A percentile compares a stretch with the other conserved stretches of the same genome.
These are phyloP conservation scores for Heteractis magnifica DNA, from an alignment of 92 coral and sea anemone species.

Conservation along the genomic window DNA sequence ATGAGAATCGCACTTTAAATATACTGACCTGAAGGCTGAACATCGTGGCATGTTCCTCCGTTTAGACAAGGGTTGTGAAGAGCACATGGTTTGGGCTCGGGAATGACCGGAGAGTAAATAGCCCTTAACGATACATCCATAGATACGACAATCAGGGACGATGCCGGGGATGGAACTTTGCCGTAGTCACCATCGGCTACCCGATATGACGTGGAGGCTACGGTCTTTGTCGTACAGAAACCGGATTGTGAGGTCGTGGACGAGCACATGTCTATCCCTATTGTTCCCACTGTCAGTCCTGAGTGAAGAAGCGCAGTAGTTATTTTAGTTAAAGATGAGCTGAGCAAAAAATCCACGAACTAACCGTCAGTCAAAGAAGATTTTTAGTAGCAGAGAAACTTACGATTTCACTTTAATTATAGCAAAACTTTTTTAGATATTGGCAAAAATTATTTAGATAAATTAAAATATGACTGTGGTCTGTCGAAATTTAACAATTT, in stretches of 20 bases:
- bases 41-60: slow-evolving; percentile 74
- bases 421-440: too few species aligned
- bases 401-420: too few species aligned
- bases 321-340: too few species aligned
- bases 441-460: too few species aligned
- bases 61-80: slow-evolving; percentile 70
- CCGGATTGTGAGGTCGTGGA: slow-evolving; percentile 55
- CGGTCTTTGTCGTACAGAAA: slow-evolving; percentile 58
- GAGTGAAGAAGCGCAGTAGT: not conserved
- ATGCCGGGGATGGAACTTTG: slow-evolving; percentile 76
- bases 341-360: too few species aligned
- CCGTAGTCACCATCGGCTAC: slow-evolving; percentile 92
- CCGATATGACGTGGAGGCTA: slow-evolving; percentile 58
- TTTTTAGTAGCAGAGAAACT: too few species aligned
- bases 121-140: slow-evolving; percentile 62
- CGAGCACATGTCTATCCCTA: slow-evolving; percentile 72
- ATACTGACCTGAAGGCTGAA: slow-evolving; percentile 60
- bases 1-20: not conserved
- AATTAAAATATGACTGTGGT: too few species aligned
- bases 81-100: slow-evolving; percentile 44
- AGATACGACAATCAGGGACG: slow-evolving; percentile 78
- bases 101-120: slow-evolving; percentile 44
- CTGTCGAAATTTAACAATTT: too few species aligned
- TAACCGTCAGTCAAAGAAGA: too few species aligned
- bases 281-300: slow-evolving; percentile 60